These are phyloP conservation scores for Erebia palarica DNA, from an alignment of 2,888 invertebrate species.

Conservation along the genomic window DNA sequence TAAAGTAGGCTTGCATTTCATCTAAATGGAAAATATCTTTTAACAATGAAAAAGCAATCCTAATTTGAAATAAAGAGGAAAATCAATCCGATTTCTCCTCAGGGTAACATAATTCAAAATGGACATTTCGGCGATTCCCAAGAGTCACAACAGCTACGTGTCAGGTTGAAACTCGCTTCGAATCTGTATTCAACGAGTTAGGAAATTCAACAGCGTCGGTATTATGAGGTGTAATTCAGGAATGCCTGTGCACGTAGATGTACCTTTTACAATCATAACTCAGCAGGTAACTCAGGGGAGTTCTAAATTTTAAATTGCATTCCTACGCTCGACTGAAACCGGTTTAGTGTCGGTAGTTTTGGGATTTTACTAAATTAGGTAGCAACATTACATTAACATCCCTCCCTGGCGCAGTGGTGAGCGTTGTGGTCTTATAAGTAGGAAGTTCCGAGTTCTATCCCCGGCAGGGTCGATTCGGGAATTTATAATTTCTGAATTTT, in stretches of 20 bases:
- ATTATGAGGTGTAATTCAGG: constrained; percentile 40
- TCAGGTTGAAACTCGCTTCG: constrained; percentile 42
- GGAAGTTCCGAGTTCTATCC: no score
- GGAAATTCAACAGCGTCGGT: constrained; percentile 42
- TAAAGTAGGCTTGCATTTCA: not conserved
- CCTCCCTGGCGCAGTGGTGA: no score
- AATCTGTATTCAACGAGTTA: constrained; percentile 46
- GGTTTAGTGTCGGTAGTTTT: not conserved
- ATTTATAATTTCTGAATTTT: no score
- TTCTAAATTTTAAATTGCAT: constrained; percentile 25
- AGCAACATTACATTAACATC: no score
- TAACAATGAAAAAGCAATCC: constrained; percentile 23
- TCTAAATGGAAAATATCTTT: constrained; percentile 12
- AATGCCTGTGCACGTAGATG: constrained; percentile 15
- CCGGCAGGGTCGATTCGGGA: no score
- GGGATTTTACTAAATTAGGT: not conserved
- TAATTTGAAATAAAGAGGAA: constrained; percentile 32
- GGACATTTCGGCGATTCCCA: constrained; percentile 39
- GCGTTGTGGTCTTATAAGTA: no score
- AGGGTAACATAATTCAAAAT: constrained; percentile 38
- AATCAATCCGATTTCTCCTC: constrained; percentile 35
- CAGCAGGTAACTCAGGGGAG: constrained; percentile 17
- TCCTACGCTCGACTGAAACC: not conserved
- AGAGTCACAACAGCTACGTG: constrained; percentile 39
- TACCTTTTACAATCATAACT: constrained; percentile 29